phyloP scores from a whole-genome alignment of 2,797 vertebrate genomes.

The Austrolebias charrua region DNA sequence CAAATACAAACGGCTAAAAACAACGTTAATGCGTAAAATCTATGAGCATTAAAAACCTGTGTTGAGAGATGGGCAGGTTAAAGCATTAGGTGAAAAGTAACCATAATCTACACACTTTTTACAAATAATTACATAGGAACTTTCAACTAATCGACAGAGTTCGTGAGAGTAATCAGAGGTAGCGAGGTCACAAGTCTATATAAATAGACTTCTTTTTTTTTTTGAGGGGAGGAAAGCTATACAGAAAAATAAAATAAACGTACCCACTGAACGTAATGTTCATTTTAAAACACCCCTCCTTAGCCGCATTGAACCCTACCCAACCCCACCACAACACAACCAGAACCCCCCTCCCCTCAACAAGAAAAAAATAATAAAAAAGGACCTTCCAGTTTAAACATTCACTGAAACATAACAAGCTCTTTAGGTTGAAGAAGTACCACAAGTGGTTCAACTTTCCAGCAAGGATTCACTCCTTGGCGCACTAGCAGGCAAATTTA shows the following conservation, averaged over 20 bases:
- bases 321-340: conserved; percentile 47
- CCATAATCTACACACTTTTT: conserved; percentile 86
- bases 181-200: conserved; percentile 88
- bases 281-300: conserved; percentile 76
- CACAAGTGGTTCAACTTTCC: conserved; percentile 77
- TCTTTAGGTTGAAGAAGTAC: conserved; percentile 87
- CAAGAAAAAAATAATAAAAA: conserved; percentile 57
- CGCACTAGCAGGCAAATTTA: conserved; percentile 63
- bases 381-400: conserved; percentile 91
- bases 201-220: conserved; percentile 78
- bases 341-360: conserved; percentile 71
- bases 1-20: conserved; percentile 69
- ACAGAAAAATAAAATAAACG: conserved; percentile 79
- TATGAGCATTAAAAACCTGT: conserved; percentile 81
- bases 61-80: conserved; percentile 84
- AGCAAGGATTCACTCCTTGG: conserved; percentile 75
- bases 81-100: conserved; percentile 80
- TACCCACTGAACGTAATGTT: conserved; percentile 83
- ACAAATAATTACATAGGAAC: conserved; percentile 88
- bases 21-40: conserved; percentile 71
- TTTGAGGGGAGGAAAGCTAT: conserved; percentile 79
- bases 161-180: conserved; percentile 90
- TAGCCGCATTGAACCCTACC: conserved; percentile 44
- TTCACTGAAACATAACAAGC: conserved; percentile 88
- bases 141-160: conserved; percentile 89